Conservation (phyloP, 2,888 invertebrate species). For the Diachrysia chrysitis region DNA sequence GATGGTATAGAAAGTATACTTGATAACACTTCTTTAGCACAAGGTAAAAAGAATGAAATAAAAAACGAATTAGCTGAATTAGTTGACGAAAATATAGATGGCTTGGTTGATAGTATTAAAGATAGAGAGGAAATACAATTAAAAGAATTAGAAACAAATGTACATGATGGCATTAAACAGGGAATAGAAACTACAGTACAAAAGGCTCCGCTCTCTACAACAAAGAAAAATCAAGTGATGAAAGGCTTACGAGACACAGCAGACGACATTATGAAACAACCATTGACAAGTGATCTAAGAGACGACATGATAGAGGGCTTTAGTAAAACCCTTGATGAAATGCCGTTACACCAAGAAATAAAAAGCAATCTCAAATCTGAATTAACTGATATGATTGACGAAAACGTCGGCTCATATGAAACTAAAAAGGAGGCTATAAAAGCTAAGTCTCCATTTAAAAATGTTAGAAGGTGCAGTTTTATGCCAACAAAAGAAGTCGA, state of each 20-base stretch:
- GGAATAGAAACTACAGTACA: background rate
- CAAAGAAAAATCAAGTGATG: background rate
- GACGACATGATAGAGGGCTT: background rate
- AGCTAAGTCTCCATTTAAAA: background rate
- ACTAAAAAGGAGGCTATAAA: background rate
- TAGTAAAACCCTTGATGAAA: background rate
- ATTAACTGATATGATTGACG: background rate
- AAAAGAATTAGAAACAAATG: background rate
- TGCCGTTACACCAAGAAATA: background rate
- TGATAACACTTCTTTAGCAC: background rate
- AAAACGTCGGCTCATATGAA: background rate
- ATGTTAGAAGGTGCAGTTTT: background rate
- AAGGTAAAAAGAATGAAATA: conserved; percentile 10
- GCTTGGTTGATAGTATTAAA: background rate
- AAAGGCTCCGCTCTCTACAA: background rate
- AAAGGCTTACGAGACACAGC: background rate
- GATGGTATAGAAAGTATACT: conserved; percentile 6
- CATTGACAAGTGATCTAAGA: background rate
- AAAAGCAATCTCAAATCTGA: background rate
- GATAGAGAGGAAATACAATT: background rate
- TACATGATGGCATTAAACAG: background rate
- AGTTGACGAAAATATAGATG: conserved; percentile 11
- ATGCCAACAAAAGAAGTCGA: background rate
- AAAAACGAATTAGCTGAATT: conserved; percentile 1
- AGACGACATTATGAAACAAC: background rate